Conservation (phyloP, 2,888 invertebrate species). For the Drosophila ustulata region DNA sequence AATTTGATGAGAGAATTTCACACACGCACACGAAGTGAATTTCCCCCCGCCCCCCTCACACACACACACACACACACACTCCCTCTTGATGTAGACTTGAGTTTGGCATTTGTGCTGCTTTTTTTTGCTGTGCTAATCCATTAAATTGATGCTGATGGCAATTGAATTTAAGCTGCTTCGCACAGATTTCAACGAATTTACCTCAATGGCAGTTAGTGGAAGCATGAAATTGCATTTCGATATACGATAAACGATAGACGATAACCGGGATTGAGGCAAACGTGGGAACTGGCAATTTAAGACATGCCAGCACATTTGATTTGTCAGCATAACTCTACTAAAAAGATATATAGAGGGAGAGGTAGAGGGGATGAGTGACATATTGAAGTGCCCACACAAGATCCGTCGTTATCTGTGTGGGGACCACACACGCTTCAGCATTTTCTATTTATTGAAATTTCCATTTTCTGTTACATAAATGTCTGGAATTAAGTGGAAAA, state of each 20-base stretch:
- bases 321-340: constrained; percentile 70
- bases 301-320: constrained; percentile 61
- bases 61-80: background rate
- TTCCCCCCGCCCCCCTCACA: background rate
- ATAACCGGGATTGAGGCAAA: constrained; percentile 1
- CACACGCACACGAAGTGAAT: constrained; percentile 27
- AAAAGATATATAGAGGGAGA: background rate
- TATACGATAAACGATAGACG: constrained; percentile 41
- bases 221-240: constrained; percentile 62
- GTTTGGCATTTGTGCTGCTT: constrained; percentile 46
- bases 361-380: constrained; percentile 14
- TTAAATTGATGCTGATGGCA: constrained; percentile 79
- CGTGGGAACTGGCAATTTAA: constrained; percentile 42
- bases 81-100: constrained; percentile 10
- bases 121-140: constrained; percentile 71
- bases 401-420: constrained; percentile 43
- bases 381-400: constrained; percentile 68
- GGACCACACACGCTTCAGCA: constrained; percentile 67
- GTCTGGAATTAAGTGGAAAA: constrained; percentile 75
- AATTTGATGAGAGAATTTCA: constrained; percentile 68
- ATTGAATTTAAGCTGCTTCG: constrained; percentile 78
- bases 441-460: constrained; percentile 70
- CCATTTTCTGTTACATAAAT: constrained; percentile 62
- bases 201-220: constrained; percentile 51
- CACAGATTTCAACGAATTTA: constrained; percentile 59